Conservation (phyloP, 2,888 invertebrate species). For the Drosophila putrida region DNA sequence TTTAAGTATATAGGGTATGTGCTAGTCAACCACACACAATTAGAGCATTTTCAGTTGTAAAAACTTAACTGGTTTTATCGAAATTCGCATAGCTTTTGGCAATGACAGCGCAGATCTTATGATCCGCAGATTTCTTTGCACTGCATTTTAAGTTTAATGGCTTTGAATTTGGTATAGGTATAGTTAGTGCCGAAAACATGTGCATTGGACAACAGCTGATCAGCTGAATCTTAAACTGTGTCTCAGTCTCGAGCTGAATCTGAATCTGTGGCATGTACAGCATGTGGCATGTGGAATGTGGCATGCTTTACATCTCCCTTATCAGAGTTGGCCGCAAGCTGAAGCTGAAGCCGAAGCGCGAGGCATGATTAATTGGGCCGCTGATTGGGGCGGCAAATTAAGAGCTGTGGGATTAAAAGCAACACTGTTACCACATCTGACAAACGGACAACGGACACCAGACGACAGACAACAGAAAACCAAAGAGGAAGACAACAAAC, state of each 20-base stretch:
- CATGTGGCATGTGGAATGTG: constrained; percentile 9
- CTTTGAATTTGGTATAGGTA: constrained; percentile 3
- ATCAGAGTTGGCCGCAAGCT: constrained; percentile 24
- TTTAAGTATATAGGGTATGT: constrained; percentile 12
- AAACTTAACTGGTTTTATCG: constrained; percentile 33
- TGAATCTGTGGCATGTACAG: neutral
- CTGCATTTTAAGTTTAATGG: constrained; percentile 8
- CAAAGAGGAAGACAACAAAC: neutral
- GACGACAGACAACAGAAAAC: neutral
- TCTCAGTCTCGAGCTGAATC: neutral
- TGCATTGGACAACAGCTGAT: constrained; percentile 3
- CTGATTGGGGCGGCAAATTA: constrained; percentile 40
- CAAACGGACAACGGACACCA: constrained; percentile 5
- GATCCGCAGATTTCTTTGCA: constrained; percentile 14
- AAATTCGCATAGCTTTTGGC: constrained; percentile 39
- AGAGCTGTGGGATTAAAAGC: constrained; percentile 34
- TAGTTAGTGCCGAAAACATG: neutral
- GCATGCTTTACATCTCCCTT: constrained; percentile 17
- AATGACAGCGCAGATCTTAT: constrained; percentile 39
- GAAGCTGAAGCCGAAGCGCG: constrained; percentile 10
- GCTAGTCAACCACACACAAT: neutral
- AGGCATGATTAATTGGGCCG: constrained; percentile 47
- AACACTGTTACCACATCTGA: constrained; percentile 36
- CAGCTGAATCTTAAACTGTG: neutral
- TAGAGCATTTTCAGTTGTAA: neutral